Conservation (phyloP, 2,888 invertebrate species). For the Sminthurinus aureus region DNA sequence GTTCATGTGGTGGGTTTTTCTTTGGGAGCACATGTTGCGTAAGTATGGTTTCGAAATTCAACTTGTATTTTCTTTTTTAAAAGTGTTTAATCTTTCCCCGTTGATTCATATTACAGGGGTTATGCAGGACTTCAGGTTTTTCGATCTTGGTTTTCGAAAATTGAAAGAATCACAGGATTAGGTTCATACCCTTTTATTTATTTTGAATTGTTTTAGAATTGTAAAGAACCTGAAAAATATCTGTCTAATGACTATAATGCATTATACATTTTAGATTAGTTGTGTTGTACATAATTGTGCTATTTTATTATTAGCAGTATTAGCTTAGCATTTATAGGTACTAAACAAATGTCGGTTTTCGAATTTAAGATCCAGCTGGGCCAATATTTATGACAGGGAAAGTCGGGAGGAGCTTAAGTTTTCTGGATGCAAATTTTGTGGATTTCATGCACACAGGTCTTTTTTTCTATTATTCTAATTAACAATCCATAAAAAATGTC, state of each 20-base stretch:
- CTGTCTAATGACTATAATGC: too few relatives aligned
- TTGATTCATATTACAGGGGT: neutral
- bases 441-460: neutral
- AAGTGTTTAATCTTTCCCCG: neutral
- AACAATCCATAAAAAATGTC: too few relatives aligned
- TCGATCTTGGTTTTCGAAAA: neutral
- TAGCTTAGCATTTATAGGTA: too few relatives aligned
- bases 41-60: neutral
- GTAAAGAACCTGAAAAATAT: too few relatives aligned
- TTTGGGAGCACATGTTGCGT: slow-evolving; percentile 25
- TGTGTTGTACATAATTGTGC: too few relatives aligned
- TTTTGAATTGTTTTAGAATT: neutral
- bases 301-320: too few relatives aligned
- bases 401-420: neutral
- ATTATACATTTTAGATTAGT: too few relatives aligned
- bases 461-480: too few relatives aligned
- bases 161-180: neutral
- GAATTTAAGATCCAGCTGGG: neutral
- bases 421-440: neutral
- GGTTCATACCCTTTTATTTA: neutral
- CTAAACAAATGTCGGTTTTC: too few relatives aligned
- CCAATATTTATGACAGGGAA: neutral
- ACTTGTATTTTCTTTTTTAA: neutral
- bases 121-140: neutral
- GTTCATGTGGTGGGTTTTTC: slow-evolving; percentile 32